Conservation (phyloP, 2,888 invertebrate genomes). For the Diabrotica balteata region DNA sequence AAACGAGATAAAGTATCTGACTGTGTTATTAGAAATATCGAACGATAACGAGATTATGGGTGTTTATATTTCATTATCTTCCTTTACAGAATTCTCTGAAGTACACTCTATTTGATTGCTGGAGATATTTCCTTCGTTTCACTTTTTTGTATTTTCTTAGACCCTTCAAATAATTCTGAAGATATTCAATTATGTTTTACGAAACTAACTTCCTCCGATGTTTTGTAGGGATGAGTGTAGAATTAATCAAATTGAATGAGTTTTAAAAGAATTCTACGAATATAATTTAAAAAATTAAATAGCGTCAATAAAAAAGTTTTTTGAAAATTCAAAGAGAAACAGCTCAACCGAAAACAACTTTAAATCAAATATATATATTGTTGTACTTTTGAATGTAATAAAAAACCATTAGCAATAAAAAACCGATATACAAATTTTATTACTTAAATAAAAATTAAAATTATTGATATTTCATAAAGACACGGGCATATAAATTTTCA, state of each 20-base stretch:
- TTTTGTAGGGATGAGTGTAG: background rate
- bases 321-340: too few species aligned
- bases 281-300: background rate
- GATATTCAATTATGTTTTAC: slow-evolving; percentile 21
- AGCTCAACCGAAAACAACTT: too few species aligned
- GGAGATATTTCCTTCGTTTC: slow-evolving; percentile 15
- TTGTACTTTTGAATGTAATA: too few species aligned
- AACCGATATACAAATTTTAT: too few species aligned
- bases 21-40: slow-evolving; percentile 16
- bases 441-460: too few species aligned
- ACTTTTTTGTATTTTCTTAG: slow-evolving; percentile 14
- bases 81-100: slow-evolving; percentile 2
- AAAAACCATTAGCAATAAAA: too few species aligned
- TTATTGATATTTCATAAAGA: too few species aligned
- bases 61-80: slow-evolving; percentile 19
- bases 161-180: slow-evolving; percentile 16
- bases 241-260: background rate
- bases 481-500: too few species aligned
- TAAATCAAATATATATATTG: too few species aligned
- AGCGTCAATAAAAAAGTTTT: too few species aligned
- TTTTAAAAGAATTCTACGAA: background rate
- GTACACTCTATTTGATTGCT: slow-evolving; percentile 17
- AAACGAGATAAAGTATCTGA: background rate
- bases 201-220: slow-evolving; percentile 6
- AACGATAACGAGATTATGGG: slow-evolving; percentile 10